Evolutionary conservation across 2,797 vertebrate genomes (phyloP), one percentile per base, ranked within the genome.

Genomic region (Acanthurus lineatus): DNA sequence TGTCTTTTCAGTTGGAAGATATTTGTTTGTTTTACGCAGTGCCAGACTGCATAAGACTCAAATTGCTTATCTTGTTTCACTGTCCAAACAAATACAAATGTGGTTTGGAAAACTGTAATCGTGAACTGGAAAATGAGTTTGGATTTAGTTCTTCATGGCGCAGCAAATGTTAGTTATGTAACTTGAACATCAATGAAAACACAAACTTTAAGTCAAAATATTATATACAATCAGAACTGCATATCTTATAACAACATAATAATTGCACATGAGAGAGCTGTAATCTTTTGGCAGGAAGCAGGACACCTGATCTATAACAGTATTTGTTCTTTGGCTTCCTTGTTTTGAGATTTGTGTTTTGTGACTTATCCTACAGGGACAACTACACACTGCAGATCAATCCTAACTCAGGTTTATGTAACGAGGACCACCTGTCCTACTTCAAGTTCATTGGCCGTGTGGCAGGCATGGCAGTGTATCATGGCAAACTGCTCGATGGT

Each of bases 351-450:
- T 42, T 8, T 42, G 32, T 66, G 11, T 61, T 67, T 20, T 81
- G 8, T 59, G 38, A 10, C 65, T 28, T 79, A 14, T 85, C 14
- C 85, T 88, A 69, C 93, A 99, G 98, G 86, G 98, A 99, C 92
- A 99, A 99, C 92, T 99, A 99, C 84, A 99, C 98, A 1, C 96
- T 99, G 54, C 98, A 99, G 95, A 98, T 99, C 85, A 99, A 99
- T 90, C 97, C 98, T 0, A 99, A 99, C 92, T 99, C 98, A 44
- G 97, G 98, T 48, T 91, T 99, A 71, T 99, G 98, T 86, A 99
- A 99, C 20, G 98, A 99, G 93, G 98, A 99, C 91, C 98, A 99
- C 84, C 95, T 99, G 67, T 96, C 97, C 51, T 99, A 99, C 92
- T 99, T 99, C 92, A 99, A 97, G 93, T 99, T 99, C 90, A 99